Conservation (phyloP, 2,113 vertebrate genomes). For the Mastomys coucha region DNA sequence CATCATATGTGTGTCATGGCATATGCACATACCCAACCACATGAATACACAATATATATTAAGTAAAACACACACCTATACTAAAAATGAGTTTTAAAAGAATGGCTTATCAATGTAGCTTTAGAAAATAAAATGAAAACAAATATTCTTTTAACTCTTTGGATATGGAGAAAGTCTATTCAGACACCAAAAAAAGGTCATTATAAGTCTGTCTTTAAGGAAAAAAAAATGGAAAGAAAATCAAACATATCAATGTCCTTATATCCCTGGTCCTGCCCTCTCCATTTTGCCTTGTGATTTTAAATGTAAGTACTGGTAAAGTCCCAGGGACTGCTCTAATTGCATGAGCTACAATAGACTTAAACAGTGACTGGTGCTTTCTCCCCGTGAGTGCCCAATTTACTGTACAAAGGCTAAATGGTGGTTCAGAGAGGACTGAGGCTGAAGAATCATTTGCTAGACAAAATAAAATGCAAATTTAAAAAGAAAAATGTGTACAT, state of each 20-base stretch:
- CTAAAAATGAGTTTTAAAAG: not conserved
- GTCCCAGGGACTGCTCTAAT: conserved; percentile 27
- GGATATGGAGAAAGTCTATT: not conserved
- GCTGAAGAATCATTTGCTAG: conserved; percentile 18
- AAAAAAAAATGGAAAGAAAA: conserved; percentile 44
- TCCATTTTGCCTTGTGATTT: conserved; percentile 7
- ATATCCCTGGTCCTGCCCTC: not conserved
- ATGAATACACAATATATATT: not conserved
- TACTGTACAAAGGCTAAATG: conserved; percentile 35
- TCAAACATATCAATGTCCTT: not conserved
- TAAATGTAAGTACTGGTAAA: conserved; percentile 39
- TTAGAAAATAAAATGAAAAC: not conserved
- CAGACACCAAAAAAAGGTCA: not conserved
- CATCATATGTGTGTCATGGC: not conserved
- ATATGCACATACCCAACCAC: not conserved
- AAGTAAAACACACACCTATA: not conserved
- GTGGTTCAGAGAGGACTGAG: not conserved
- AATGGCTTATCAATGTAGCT: not conserved
- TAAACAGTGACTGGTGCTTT: not conserved
- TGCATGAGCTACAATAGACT: conserved; percentile 23
- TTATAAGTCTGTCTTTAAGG: not conserved
- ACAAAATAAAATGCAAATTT: conserved; percentile 42
- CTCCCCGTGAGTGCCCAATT: conserved; percentile 26
- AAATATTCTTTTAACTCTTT: not conserved
- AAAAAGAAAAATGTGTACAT: conserved; percentile 29